Evolutionary conservation across 2,113 vertebrate genomes (phyloP).

Genomic region (Pao palembangensis): DNA sequence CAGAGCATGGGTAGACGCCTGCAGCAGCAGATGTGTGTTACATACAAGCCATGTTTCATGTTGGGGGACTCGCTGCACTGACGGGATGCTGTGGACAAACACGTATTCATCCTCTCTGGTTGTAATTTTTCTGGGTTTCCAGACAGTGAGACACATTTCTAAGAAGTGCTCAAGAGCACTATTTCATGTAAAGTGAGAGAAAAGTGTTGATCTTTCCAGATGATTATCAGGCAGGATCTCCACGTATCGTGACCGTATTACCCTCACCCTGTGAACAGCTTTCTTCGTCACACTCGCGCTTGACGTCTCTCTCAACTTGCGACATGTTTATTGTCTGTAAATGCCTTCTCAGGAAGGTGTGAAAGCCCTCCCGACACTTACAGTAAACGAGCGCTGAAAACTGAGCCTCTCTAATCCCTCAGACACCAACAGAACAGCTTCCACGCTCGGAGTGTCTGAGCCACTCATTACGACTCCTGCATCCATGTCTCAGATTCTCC

Average conservation of each 20-base stretch:
- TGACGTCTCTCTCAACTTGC: neutral
- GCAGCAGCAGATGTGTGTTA: neutral
- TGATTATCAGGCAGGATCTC: too few relatives aligned
- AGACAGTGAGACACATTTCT: too few relatives aligned
- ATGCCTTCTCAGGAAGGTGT: conserved; percentile 1
- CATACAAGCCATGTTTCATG: too few relatives aligned
- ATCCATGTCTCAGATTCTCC: conserved; percentile 14
- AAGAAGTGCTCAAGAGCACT: too few relatives aligned
- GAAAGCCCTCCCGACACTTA: conserved; percentile 11
- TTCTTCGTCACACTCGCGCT: neutral
- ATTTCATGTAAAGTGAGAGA: too few relatives aligned
- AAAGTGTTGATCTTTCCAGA: too few relatives aligned
- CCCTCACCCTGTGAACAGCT: conserved; percentile 9
- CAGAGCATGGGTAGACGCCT: neutral
- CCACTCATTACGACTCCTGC: neutral
- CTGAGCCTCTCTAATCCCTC: conserved; percentile 9
- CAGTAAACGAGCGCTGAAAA: conserved; percentile 23
- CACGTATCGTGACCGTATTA: neutral
- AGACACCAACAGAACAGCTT: conserved; percentile 1
- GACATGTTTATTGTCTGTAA: conserved; percentile 11
- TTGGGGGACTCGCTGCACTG: too few relatives aligned
- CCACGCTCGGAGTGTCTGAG: neutral
- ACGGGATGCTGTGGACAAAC: too few relatives aligned
- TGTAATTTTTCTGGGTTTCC: too few relatives aligned
- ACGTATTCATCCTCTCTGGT: too few relatives aligned